Conservation (phyloP, 2,888 invertebrate species). For the Hedya salicella region DNA sequence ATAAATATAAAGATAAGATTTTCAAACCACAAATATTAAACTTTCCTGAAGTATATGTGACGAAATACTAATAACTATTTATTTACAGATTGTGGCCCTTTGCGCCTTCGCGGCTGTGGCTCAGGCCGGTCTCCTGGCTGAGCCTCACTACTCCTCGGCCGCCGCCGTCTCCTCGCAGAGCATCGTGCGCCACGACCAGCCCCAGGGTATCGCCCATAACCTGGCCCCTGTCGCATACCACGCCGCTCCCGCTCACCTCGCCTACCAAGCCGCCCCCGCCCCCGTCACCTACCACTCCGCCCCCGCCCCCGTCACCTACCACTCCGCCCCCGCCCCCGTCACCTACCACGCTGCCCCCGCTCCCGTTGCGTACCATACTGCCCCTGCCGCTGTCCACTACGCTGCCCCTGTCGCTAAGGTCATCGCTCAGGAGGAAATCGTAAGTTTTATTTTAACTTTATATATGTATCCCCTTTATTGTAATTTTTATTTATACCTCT, state of each 20-base stretch:
- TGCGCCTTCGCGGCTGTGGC: conserved; percentile 53
- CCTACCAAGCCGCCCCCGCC: conserved; percentile 44
- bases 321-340: conserved; percentile 41
- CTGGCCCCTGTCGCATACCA: conserved; percentile 48
- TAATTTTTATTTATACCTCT: too few species aligned
- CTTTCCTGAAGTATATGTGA: neutral
- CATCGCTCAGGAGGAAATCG: conserved; percentile 38
- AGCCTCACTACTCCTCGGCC: conserved; percentile 42
- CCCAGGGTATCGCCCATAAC: conserved; percentile 37
- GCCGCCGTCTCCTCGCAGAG: conserved; percentile 54
- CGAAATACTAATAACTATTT: neutral
- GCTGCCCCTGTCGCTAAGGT: conserved; percentile 42
- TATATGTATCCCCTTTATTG: neutral
- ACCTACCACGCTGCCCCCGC: conserved; percentile 46
- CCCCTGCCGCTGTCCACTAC: conserved; percentile 39
- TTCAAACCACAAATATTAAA: neutral
- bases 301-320: conserved; percentile 32
- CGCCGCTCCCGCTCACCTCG: conserved; percentile 49
- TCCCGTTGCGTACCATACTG: conserved; percentile 35
- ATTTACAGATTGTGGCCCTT: conserved; percentile 34
- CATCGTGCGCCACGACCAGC: conserved; percentile 51
- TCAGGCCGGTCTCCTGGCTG: conserved; percentile 43
- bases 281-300: conserved; percentile 43
- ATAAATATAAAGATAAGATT: neutral
- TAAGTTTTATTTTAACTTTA: conserved; percentile 23